Conservation (phyloP, 1,140 invertebrate species). For the Drosophila seguyi region DNA sequence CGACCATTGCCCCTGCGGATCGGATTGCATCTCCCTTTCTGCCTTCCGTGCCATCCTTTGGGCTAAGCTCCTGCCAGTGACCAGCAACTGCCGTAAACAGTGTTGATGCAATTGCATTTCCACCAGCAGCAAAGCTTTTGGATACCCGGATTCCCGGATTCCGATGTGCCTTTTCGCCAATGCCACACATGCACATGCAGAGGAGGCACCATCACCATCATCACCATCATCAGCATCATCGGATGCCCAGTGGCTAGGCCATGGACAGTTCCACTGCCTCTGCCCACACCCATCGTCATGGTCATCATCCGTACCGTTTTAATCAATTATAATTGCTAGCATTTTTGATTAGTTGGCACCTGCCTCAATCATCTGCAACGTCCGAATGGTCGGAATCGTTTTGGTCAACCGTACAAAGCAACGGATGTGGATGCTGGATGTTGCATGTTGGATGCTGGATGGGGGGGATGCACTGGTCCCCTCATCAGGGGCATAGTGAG, state of each 20-base stretch:
- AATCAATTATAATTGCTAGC: conserved; percentile 80
- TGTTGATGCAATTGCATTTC: conserved; percentile 35
- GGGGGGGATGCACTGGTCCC: too few species aligned
- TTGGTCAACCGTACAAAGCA: conserved; percentile 48
- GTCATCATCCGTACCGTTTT: conserved; percentile 62
- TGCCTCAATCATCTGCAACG: conserved; percentile 53
- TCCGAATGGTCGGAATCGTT: conserved; percentile 52
- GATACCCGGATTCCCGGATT: conserved; percentile 1
- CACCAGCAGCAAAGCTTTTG: neutral
- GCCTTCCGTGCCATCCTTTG: neutral
- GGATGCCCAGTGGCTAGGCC: conserved; percentile 8
- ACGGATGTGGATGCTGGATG: conserved; percentile 19
- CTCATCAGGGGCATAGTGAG: neutral
- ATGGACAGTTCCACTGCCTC: neutral
- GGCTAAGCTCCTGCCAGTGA: conserved; percentile 19
- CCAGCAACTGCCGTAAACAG: conserved; percentile 29
- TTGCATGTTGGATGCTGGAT: neutral
- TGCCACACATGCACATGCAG: neutral
- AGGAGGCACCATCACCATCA: conserved; percentile 2
- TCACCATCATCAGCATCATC: conserved; percentile 6
- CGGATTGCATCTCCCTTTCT: neutral
- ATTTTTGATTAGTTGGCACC: conserved; percentile 81
- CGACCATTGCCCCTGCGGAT: conserved; percentile 1
- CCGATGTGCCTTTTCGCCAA: conserved; percentile 14
- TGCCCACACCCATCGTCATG: conserved; percentile 7